Base-by-base conservation (phyloP, 2,797 vertebrate species). In the Acanthurus tractus region DNA sequence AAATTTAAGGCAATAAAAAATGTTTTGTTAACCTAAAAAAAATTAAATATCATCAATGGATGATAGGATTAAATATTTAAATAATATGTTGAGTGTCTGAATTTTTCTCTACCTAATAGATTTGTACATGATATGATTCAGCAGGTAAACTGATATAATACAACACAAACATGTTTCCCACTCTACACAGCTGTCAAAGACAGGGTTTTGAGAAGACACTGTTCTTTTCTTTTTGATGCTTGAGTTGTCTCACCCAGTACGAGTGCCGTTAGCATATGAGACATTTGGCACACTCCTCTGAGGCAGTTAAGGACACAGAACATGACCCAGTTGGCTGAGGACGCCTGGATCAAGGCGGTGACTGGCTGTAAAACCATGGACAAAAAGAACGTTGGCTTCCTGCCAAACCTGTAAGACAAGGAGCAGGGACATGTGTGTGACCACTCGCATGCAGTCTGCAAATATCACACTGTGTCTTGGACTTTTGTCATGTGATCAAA, bases 331-430 rank as follows among this genome's bases (percentile, higher is more conserved):
- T 72, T 96, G 74, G 82, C 88, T 1, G 95, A 96, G 84, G 95
- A 90, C 78, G 96, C 69, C 86, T 97, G 96, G 12, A 96, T 9
- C 82, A 96, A 92, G 77, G 95, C 85, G 86, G 94, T 93, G 71
- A 90, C 87, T 7, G 93, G 94, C 83, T 96, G 95, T 76, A 96
- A 80, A 34, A 80, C 91, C 93, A 96, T 82, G 56, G 93, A 94
- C 58, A 79, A 76, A 88, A 96, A 97, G 15, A 96, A 90, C 75
- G 96, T 92, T 0, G 92, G 94, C 90, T 97, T 97, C 86, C 96
- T 95, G 54, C 96, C 96, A 92, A 96, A 96, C 81, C 96, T 97
- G 84, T 6, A 38, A 54, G 20, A 72, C 48, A 73, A 61, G 2
- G 22, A 15, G 74, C 4, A 52, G 18, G 29, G 29, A 34, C 6